phyloP scores from a whole-genome alignment of 2,888 invertebrate genomes.

The Agriopis leucophaearia region DNA sequence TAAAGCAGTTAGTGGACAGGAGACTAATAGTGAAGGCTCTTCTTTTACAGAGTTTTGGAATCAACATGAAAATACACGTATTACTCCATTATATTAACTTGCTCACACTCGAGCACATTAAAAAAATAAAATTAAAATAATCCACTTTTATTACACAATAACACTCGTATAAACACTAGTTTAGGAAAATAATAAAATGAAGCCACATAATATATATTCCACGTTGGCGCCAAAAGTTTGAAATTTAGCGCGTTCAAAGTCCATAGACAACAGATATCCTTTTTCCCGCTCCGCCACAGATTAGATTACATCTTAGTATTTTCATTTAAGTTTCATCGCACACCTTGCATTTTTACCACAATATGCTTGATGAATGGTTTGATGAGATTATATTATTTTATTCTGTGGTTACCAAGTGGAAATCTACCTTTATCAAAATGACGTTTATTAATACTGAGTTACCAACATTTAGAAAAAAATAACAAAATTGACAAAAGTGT shows the following conservation, averaged over 20 bases:
- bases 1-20: too few species aligned
- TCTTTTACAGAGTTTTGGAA: too few species aligned
- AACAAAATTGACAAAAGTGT: conserved; percentile 78
- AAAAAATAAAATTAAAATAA: too few species aligned
- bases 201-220: too few species aligned
- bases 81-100: too few species aligned
- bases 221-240: too few species aligned
- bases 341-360: neutral
- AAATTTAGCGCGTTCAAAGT: neutral
- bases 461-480: conserved; percentile 52
- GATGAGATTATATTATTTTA: neutral
- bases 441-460: conserved; percentile 16
- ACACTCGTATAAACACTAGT: too few species aligned
- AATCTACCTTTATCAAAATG: conserved; percentile 10
- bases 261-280: neutral
- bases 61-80: neutral
- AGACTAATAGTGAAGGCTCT: too few species aligned
- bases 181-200: too few species aligned
- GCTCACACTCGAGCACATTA: neutral
- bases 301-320: neutral
- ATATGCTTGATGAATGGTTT: conserved; percentile 8
- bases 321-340: neutral
- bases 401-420: conserved; percentile 7
- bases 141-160: too few species aligned
- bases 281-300: neutral